These are phyloP conservation scores for Anser cygnoides DNA, from an alignment of 2,113 vertebrate genomes.

Conservation along the genomic window DNA sequence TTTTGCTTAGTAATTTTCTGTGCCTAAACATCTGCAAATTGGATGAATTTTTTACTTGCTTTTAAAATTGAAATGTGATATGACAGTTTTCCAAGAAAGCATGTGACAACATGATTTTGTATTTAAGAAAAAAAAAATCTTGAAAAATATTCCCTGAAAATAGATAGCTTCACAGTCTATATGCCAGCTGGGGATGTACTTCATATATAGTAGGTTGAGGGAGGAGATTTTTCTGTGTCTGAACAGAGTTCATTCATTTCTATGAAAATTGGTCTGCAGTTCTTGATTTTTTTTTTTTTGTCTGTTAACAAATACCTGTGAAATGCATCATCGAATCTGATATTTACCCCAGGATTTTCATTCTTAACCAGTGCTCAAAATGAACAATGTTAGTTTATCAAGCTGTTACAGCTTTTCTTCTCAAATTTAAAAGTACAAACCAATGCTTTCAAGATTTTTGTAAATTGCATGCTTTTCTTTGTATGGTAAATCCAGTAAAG, in stretches of 20 bases:
- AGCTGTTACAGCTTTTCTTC: not conserved
- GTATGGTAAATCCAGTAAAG: not conserved
- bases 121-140: not conserved
- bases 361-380: not conserved
- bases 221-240: not conserved
- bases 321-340: not conserved
- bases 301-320: not conserved
- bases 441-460: not conserved
- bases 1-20: not conserved
- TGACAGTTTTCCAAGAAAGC: not conserved
- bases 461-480: not conserved
- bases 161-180: not conserved
- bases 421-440: not conserved
- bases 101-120: not conserved
- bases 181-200: not conserved
- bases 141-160: not conserved
- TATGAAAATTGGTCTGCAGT: not conserved
- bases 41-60: not conserved
- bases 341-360: not conserved
- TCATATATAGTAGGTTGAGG: fast-evolving
- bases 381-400: not conserved
- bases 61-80: not conserved
- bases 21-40: not conserved
- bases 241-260: not conserved
- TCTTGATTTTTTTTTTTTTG: not conserved